Percentiles rank a stretch among this genome's conserved stretches.
Evolutionary conservation across 92 coral and sea anemone genomes (phyloP).

Genomic region (Pocillopora meandrina): DNA sequence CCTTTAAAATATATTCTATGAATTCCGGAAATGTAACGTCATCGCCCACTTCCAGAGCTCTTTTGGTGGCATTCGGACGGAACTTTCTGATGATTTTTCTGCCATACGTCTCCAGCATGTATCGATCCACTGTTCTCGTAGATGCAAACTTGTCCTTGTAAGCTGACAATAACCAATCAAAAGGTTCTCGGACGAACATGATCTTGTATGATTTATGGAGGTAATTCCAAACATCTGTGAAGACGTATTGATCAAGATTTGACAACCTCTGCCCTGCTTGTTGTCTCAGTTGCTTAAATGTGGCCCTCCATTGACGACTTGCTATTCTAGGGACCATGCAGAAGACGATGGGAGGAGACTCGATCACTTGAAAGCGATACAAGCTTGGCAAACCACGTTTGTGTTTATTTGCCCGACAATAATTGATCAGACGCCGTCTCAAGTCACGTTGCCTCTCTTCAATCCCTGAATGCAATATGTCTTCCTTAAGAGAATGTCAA

Average conservation of each 20-base stretch:
- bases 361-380: conserved; percentile 4
- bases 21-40: conserved; percentile 23
- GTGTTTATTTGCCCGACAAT: conserved; percentile 3
- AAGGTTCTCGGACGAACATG: conserved; percentile 36
- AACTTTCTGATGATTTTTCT: background rate
- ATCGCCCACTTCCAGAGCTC: background rate
- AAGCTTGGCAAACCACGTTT: conserved; percentile 7
- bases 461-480: background rate
- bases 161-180: conserved; percentile 35
- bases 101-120: conserved; percentile 9
- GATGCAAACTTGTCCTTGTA: conserved; percentile 22
- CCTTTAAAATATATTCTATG: conserved; percentile 25
- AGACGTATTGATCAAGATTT: background rate
- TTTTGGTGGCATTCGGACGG: conserved; percentile 19
- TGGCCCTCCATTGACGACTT: conserved; percentile 16
- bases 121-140: background rate
- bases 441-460: conserved; percentile 1
- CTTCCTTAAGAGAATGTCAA: background rate
- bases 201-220: conserved; percentile 12
- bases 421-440: background rate
- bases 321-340: conserved; percentile 18
- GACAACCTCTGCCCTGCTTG: background rate
- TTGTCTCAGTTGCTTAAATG: background rate
- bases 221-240: background rate
- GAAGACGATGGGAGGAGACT: background rate